These are phyloP conservation scores for Nylanderia fulva DNA, from an alignment of 1,140 invertebrate species.

Conservation along the genomic window DNA sequence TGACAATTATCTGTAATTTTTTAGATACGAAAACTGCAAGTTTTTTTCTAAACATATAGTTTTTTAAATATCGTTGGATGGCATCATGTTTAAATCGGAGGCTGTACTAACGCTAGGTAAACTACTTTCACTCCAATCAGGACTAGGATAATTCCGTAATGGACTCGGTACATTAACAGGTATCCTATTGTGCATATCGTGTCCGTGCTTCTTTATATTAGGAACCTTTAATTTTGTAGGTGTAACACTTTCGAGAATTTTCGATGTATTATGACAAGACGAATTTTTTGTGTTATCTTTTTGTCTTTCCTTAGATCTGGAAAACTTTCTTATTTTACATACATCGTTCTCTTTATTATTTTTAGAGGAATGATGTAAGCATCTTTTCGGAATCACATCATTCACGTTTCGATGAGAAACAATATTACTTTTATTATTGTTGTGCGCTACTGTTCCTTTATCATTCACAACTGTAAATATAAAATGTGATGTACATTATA, in stretches of 20 bases:
- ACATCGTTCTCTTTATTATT: conserved; percentile 44
- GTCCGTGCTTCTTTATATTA: conserved; percentile 65
- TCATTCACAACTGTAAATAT: neutral
- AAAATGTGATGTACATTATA: neutral
- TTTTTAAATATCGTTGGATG: conserved; percentile 38
- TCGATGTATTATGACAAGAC: neutral
- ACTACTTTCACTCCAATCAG: conserved; percentile 78
- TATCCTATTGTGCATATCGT: conserved; percentile 70
- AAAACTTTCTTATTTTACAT: conserved; percentile 21
- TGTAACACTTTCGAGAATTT: conserved; percentile 20
- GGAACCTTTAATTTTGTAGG: conserved; percentile 52
- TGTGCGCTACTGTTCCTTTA: neutral
- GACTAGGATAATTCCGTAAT: conserved; percentile 71
- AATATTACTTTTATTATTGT: neutral
- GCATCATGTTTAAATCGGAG: conserved; percentile 60
- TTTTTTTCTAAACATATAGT: neutral
- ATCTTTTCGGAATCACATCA: neutral
- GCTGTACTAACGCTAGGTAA: conserved; percentile 73
- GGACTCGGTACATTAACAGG: conserved; percentile 75
- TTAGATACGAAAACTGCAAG: neutral
- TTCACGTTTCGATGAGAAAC: neutral
- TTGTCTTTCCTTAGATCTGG: conserved; percentile 13
- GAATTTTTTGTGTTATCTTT: conserved; percentile 1
- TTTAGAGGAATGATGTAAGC: conserved; percentile 8
- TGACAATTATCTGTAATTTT: neutral